Evolutionary conservation across 2,888 invertebrate species (phyloP), one percentile per base, ranked within the genome.

Genomic region (Malacosoma neustria): DNA sequence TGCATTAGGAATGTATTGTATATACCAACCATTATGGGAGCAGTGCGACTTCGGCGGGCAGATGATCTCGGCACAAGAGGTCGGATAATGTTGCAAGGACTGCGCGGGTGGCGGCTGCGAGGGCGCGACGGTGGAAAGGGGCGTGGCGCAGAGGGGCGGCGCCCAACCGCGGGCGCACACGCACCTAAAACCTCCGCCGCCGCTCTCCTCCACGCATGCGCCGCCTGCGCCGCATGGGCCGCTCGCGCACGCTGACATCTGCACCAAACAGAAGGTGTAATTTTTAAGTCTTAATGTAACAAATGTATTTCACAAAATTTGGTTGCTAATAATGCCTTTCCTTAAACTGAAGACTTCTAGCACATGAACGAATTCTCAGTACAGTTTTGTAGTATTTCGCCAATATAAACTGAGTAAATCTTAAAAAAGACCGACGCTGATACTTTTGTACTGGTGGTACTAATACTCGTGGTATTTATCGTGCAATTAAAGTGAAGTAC

Each of bases 201-300:
- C 70, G 42, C 56, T 55, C 65, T 79, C 80, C 64, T 92, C 91
- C 36, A 86, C 79, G 67, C 96, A 96, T 15, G 81, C 88, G 33
- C 93, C 96, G 41, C 90, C 90, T 73, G 93, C 93, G 49, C 89
- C 87, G 73, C 98, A 98, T 39, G 92, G 89, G 36, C 87, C 87
- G 30, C 87, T 89, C 54, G 82, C 74, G 57, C 94, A 94, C 4
- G 92, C 91, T 1, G 92, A 76, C 72, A 73, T 68, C 75, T 80
- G 52, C 41, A n/a, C 14, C 33, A 32, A n/a, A n/a, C n/a, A n/a
- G n/a, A n/a, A n/a, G n/a, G n/a, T n/a, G n/a, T n/a, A n/a, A n/a
- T n/a, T n/a, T n/a, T n/a, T n/a, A n/a, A n/a, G n/a, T n/a, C n/a
- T n/a, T n/a, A n/a, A n/a, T n/a, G n/a, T n/a, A n/a, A n/a, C n/a